Percentiles rank a stretch among this genome's conserved stretches.
Conservation (phyloP, 2,113 vertebrate species). For the Lasiurus cinereus region DNA sequence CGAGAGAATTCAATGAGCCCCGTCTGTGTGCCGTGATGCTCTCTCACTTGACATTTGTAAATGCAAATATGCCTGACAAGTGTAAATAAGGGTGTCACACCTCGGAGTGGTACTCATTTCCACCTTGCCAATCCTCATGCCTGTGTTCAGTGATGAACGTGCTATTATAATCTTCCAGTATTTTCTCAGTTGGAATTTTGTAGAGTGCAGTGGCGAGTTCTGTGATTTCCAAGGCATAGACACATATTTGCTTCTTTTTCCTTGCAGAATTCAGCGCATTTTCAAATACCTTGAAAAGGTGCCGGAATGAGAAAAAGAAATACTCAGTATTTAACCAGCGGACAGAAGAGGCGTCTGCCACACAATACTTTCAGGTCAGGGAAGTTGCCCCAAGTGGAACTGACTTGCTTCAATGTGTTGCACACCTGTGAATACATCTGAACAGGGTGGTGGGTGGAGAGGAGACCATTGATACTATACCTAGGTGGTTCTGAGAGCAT, state of each 20-base stretch:
- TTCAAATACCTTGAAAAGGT: constrained; percentile 81
- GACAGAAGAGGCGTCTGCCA: constrained; percentile 82
- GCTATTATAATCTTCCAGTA: background rate
- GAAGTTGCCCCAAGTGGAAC: background rate
- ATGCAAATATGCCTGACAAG: constrained; percentile 16
- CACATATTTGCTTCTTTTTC: constrained; percentile 54
- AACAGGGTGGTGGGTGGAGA: background rate
- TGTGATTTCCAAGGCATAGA: background rate
- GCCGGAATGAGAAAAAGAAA: constrained; percentile 67
- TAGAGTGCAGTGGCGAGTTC: background rate
- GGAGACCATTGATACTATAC: too few species aligned
- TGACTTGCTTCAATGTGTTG: background rate
- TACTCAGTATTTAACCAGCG: constrained; percentile 78
- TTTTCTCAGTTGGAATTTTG: constrained; percentile 37
- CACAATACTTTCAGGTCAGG: constrained; percentile 88
- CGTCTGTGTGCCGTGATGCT: background rate
- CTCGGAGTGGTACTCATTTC: background rate
- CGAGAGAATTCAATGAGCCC: background rate
- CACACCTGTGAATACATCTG: background rate
- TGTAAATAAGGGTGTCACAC: constrained; percentile 23
- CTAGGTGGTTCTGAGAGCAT: background rate
- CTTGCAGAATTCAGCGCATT: constrained; percentile 86
- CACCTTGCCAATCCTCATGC: background rate
- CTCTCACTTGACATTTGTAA: constrained; percentile 48
- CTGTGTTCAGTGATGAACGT: background rate